Evolutionary conservation across 1,140 invertebrate species (phyloP).

Genomic region (Drosophila biarmipes): DNA sequence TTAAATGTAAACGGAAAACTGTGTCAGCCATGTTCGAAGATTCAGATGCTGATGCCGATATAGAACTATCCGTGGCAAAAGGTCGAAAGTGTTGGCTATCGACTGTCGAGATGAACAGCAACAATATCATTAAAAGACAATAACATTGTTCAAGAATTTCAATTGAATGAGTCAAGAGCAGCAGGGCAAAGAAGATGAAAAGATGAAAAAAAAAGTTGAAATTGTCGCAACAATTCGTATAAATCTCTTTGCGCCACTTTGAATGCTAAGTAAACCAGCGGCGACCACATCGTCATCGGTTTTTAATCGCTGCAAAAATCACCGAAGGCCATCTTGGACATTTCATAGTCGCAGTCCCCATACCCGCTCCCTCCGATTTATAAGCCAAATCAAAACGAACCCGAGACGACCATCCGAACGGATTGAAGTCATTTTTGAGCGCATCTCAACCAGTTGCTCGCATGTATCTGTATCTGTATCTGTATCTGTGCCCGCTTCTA

Average conservation of each 20-base stretch:
- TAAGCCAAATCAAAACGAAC: constrained; percentile 27
- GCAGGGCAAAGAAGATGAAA: background rate
- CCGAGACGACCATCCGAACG: constrained; percentile 47
- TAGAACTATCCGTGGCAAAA: constrained; percentile 49
- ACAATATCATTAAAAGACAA: constrained; percentile 50
- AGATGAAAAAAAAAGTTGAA: constrained; percentile 12
- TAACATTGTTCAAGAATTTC: constrained; percentile 44
- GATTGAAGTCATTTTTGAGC: constrained; percentile 74
- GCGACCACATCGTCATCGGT: constrained; percentile 62
- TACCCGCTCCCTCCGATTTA: constrained; percentile 7
- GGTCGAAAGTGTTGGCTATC: constrained; percentile 54
- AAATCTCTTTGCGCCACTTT: constrained; percentile 66
- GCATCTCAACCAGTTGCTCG: constrained; percentile 71
- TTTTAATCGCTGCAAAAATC: constrained; percentile 77
- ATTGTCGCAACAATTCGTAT: constrained; percentile 59
- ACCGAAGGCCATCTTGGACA: constrained; percentile 76
- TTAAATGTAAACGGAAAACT: constrained; percentile 52
- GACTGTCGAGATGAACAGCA: constrained; percentile 35
- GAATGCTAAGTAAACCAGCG: constrained; percentile 67
- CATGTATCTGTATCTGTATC: constrained; percentile 19
- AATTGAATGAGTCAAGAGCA: constrained; percentile 56
- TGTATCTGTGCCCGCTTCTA: constrained; percentile 32
- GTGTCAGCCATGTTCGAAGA: constrained; percentile 45
- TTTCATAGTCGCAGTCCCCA: constrained; percentile 56
- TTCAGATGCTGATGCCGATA: constrained; percentile 16